A percentile compares a stretch with the other conserved stretches of the same genome.
Evolutionary conservation across 2,888 invertebrate species (phyloP).

Genomic region (Ypsolopha scabrella): DNA sequence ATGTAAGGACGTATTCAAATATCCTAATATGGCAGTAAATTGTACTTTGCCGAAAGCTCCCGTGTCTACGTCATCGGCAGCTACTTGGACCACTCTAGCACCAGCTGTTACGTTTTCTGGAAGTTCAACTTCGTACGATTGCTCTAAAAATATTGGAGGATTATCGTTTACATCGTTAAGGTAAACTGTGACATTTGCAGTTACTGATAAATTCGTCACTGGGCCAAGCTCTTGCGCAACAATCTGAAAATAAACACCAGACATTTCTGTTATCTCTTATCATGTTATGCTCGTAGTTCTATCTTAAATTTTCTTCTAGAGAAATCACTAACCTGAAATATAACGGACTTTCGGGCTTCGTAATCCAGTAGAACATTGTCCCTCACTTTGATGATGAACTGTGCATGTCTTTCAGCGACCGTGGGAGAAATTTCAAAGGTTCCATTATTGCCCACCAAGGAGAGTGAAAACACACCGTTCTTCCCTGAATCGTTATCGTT

Average conservation of each 20-base stretch:
- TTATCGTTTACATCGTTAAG: slow-evolving; percentile 92
- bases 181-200: slow-evolving; percentile 82
- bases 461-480: slow-evolving; percentile 84
- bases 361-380: slow-evolving; percentile 87
- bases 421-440: slow-evolving; percentile 91
- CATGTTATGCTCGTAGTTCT: not conserved
- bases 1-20: slow-evolving; percentile 81
- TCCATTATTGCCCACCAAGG: slow-evolving; percentile 83
- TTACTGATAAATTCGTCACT: slow-evolving; percentile 78
- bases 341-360: slow-evolving; percentile 80
- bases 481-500: slow-evolving; percentile 85
- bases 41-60: slow-evolving; percentile 82
- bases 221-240: slow-evolving; percentile 86
- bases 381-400: slow-evolving; percentile 86
- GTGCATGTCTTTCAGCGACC: slow-evolving; percentile 82
- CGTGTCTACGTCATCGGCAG: slow-evolving; percentile 86
- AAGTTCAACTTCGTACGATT: slow-evolving; percentile 79
- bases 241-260: slow-evolving; percentile 62
- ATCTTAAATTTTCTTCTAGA: not conserved
- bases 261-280: no score
- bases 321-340: slow-evolving; percentile 72
- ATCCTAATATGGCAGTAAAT: slow-evolving; percentile 82
- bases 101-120: slow-evolving; percentile 86
- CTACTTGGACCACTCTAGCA: slow-evolving; percentile 78
- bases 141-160: slow-evolving; percentile 81